Conservation (phyloP, 2,113 vertebrate genomes). For the Hippocampus abdominalis region DNA sequence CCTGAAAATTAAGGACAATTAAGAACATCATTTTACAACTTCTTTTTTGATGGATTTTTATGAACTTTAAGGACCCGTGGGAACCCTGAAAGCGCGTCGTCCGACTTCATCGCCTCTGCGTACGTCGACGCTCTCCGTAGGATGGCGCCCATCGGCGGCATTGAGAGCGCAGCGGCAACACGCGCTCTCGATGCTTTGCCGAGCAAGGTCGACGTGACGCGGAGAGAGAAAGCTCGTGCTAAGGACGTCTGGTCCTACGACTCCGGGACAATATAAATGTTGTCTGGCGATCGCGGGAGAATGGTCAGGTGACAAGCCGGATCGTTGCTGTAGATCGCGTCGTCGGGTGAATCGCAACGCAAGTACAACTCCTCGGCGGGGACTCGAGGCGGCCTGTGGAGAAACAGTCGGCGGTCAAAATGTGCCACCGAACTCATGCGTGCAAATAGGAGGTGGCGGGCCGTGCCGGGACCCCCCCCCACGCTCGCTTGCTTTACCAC, state of each 20-base stretch:
- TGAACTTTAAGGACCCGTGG: too few species aligned
- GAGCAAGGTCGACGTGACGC: neutral
- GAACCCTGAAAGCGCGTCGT: too few species aligned
- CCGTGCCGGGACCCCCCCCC: neutral
- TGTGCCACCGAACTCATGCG: neutral
- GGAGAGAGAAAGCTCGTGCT: too few species aligned
- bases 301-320: constrained; percentile 27
- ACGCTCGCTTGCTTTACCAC: neutral
- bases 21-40: too few species aligned
- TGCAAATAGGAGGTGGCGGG: constrained; percentile 3
- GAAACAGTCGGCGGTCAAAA: constrained; percentile 1
- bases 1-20: too few species aligned
- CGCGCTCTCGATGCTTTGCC: neutral
- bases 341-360: constrained; percentile 56
- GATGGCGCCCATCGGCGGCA: too few species aligned
- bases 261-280: constrained; percentile 67
- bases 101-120: too few species aligned
- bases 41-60: too few species aligned
- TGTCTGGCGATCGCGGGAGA: constrained; percentile 21
- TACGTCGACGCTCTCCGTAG: too few species aligned
- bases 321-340: constrained; percentile 72
- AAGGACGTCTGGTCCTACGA: constrained; percentile 10
- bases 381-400: constrained; percentile 15
- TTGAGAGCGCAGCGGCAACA: too few species aligned
- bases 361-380: constrained; percentile 57